Evolutionary conservation across 2,888 invertebrate species (phyloP).

Genomic region (Spodoptera exigua): DNA sequence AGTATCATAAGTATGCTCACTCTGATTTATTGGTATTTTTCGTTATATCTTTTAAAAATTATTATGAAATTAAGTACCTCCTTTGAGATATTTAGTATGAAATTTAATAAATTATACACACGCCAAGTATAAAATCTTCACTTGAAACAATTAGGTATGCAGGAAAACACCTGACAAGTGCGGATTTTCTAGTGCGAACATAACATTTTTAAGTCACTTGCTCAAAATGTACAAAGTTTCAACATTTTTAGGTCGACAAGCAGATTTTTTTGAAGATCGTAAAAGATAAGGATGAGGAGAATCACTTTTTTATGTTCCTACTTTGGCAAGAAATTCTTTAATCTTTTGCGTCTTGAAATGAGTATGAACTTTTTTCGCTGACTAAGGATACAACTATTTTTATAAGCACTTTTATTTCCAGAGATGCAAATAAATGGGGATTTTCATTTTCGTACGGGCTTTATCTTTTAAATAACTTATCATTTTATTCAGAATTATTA

Average conservation of each 20-base stretch:
- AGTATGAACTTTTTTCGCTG: constrained; percentile 13
- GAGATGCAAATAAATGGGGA: background rate
- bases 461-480: no score
- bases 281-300: constrained; percentile 48
- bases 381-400: constrained; percentile 6
- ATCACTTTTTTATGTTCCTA: constrained; percentile 47
- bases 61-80: no score
- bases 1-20: no score
- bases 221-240: constrained; percentile 56
- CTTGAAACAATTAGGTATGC: constrained; percentile 5
- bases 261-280: constrained; percentile 48
- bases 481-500: no score
- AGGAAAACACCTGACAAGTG: background rate
- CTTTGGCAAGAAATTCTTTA: constrained; percentile 40
- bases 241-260: constrained; percentile 56
- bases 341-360: constrained; percentile 31
- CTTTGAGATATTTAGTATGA: no score
- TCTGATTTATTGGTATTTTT: no score
- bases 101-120: no score
- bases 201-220: constrained; percentile 39
- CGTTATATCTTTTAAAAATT: no score
- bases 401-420: background rate
- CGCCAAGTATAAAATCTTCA: no score
- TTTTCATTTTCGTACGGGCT: no score
- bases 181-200: constrained; percentile 21